These are phyloP conservation scores for Ephialtes manifestator DNA, from an alignment of 2,888 invertebrate genomes.

Conservation along the genomic window DNA sequence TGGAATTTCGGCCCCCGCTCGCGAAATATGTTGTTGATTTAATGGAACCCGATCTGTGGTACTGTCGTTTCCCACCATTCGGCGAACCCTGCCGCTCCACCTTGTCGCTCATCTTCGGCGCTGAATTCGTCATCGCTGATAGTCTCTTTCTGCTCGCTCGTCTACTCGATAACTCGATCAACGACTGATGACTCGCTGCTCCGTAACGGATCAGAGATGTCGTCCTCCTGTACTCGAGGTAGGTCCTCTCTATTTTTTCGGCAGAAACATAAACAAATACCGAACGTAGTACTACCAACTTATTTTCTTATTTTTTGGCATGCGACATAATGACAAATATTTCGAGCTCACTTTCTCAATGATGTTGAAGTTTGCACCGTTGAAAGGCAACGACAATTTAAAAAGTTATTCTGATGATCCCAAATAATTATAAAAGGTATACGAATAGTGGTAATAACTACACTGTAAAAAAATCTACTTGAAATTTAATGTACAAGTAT, in stretches of 20 bases:
- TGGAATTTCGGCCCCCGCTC: conserved; percentile 59
- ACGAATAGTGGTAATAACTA: too few relatives aligned
- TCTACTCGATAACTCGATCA: conserved; percentile 44
- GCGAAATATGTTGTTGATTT: conserved; percentile 79
- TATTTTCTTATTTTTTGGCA: not conserved
- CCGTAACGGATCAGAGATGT: conserved; percentile 44
- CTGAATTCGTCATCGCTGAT: conserved; percentile 83
- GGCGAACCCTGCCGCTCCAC: conserved; percentile 83
- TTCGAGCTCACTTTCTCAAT: too few relatives aligned
- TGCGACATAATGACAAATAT: not conserved
- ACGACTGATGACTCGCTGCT: conserved; percentile 16
- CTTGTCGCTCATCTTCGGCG: conserved; percentile 82
- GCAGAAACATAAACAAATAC: conserved; percentile 13
- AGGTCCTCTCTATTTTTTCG: conserved; percentile 53
- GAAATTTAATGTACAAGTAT: too few relatives aligned
- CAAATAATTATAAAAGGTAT: too few relatives aligned
- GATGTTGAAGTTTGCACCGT: not conserved
- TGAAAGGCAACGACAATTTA: not conserved
- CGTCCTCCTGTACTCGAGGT: conserved; percentile 61
- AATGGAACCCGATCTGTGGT: conserved; percentile 68
- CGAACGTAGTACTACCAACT: not conserved
- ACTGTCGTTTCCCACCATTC: conserved; percentile 77
- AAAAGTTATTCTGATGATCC: not conserved
- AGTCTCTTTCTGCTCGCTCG: conserved; percentile 43
- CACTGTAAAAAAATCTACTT: too few relatives aligned